Base-by-base conservation (phyloP, 53 echinoderm and acorn worm species). In the Paracentrotus lividus region DNA sequence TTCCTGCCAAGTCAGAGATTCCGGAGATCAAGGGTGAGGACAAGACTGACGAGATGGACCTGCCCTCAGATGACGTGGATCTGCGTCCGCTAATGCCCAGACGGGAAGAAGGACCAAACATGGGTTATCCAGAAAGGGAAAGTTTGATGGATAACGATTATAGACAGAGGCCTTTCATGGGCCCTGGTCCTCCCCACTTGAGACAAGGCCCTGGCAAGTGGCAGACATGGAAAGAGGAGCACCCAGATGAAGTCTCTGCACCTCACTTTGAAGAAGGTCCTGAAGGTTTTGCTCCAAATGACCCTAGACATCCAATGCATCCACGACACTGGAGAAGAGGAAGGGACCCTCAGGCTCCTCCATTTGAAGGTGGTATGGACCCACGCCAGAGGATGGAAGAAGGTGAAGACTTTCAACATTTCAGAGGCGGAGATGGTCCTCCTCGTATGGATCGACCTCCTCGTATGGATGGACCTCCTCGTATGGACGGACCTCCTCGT, bases 201-300 rank as follows among this genome's bases (percentile, higher is more conserved):
- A 72, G 75, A 72, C 69, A 34, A 26, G 68, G 56, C 51, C 55
- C 56, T 23, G 78, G 43, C 38, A 57, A 78, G 58, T 92, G 92
- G 92, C 92, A 81, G 60, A 57, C 49, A 27, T 92, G 92, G 92
- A 92, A 92, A 77, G 42, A 92, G 56, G 92, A 92, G 49, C 92
- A 92, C 54, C 92, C 92, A 57, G 92, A 92, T 36, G 92, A 92
- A 54, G 92, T 38, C 23, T 54, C 51, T 14, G 78, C 92, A 12
- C 92, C 92, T 0, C 78, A 92, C 42, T 23, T 78, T 38, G 78
- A 81, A 31, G 78, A 78, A 5, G 81, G 81, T 13, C 47, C 66
- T 4, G 75, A 27, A 5, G 33, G 45, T 33, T 53, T 92, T 40
- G n/a, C 78, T 56, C 81, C 77, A 0, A 77, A 53, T 42, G 92